These are phyloP conservation scores for Mionectes macconnelli DNA, from an alignment of 2,113 vertebrate species.

Conservation along the genomic window DNA sequence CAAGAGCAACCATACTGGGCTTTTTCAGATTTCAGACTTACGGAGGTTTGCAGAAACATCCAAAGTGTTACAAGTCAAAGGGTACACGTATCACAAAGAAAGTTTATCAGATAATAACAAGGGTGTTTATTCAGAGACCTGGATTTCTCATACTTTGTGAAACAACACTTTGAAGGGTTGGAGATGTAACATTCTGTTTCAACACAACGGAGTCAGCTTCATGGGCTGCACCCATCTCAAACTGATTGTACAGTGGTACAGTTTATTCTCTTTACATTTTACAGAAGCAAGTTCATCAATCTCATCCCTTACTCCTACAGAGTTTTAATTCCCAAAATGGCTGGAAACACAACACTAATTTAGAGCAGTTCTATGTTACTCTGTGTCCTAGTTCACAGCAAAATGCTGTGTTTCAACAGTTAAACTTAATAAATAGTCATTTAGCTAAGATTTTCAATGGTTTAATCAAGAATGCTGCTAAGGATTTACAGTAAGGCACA, in stretches of 20 bases:
- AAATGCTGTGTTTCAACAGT: not conserved
- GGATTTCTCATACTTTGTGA: not conserved
- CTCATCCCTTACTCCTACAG: not conserved
- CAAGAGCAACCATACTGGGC: rapidly evolving
- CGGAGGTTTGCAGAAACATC: not conserved
- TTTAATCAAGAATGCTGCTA: not conserved
- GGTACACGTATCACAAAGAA: not conserved
- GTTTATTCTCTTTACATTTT: not conserved
- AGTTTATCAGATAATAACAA: not conserved
- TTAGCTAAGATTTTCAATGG: not conserved
- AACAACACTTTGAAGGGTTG: not conserved
- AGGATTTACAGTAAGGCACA: not conserved
- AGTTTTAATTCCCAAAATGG: not conserved
- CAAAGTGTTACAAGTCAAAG: not conserved
- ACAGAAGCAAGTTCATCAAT: not conserved
- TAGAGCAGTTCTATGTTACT: not conserved
- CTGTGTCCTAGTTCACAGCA: not conserved
- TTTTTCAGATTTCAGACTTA: not conserved
- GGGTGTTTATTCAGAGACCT: not conserved
- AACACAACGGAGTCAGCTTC: not conserved
- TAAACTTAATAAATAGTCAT: not conserved
- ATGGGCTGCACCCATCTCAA: not conserved
- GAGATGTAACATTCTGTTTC: not conserved
- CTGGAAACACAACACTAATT: not conserved
- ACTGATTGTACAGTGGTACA: not conserved